Evolutionary conservation across 2,113 vertebrate genomes (phyloP), one percentile per base, ranked within the genome.

Genomic region (Clinocottus analis): DNA sequence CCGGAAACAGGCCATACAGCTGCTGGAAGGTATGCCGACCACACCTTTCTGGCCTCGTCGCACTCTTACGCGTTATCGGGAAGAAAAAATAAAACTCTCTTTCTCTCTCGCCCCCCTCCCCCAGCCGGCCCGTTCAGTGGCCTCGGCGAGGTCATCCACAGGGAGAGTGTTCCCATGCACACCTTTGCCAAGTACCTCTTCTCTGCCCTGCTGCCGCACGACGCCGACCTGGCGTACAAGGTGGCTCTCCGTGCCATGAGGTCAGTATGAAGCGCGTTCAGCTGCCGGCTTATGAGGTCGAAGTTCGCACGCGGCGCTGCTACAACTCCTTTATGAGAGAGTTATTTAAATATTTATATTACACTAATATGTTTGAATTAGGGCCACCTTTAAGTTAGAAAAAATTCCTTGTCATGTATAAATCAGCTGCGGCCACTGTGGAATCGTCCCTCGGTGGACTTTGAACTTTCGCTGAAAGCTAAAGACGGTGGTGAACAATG

Each of bases 111-210:
- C 45, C 14, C 45, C 7, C 45, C 14, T 17, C 33, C 29, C 79
- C 33, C 90, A 99, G 97, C 97, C 67, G 98, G 98, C 76, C 98
- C 98, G 1, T 99, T 99, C 94, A 99, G 98, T 0, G 97, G 98
- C 60, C 89, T 99, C 13, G 98, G 98, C 45, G 98, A 99, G 93
- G 96, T 99, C 86, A 97, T 99, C 93, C 98, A 99, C 91, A 95
- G 97, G 72, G 98, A 99, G 89, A 99, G 97, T 0, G 97, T 99
- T 31, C 98, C 98, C 83, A 99, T 99, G 98, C 98, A 99, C 93
- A 99, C 97, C 64, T 99, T 99, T 85, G 97, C 98, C 87, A 99
- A 99, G 94, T 99, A 98, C 94, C 95, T 99, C 78, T 99, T 99
- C 94, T 96, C 97, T 62, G 97, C 98, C 43, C 94, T 99, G 87